Percentiles rank a stretch among this genome's conserved stretches.
Conservation (phyloP, 2,113 vertebrate species). For the Esox niger region DNA sequence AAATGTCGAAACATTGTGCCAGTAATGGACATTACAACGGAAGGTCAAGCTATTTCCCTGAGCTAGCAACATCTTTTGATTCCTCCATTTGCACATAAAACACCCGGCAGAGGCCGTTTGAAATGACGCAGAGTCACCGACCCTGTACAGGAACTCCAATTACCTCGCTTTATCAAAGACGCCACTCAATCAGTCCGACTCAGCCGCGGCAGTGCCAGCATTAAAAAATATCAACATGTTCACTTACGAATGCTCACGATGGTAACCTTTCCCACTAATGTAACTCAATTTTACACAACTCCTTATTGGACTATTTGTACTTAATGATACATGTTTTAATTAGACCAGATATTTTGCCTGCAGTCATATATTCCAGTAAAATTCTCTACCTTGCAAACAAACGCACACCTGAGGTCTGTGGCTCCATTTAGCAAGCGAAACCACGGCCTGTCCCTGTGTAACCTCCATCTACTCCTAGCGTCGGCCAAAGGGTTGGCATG, state of each 20-base stretch:
- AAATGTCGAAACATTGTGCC: background rate
- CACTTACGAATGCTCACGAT: background rate
- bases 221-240: slow-evolving; percentile 2
- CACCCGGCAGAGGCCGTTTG: background rate
- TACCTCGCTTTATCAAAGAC: slow-evolving; percentile 1
- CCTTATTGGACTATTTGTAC: slow-evolving; percentile 2
- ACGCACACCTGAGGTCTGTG: background rate
- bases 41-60: slow-evolving; percentile 15
- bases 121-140: background rate
- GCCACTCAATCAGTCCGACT: background rate
- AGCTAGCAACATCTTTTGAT: background rate
- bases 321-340: slow-evolving; percentile 16
- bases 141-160: slow-evolving; percentile 5
- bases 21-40: background rate
- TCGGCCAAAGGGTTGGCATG: slow-evolving; percentile 19
- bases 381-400: background rate
- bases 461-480: slow-evolving; percentile 9
- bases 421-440: slow-evolving; percentile 4
- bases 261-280: background rate
- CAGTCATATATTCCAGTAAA: slow-evolving; percentile 6
- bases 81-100: slow-evolving; percentile 10
- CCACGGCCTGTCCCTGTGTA: slow-evolving; percentile 4
- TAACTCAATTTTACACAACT: slow-evolving; percentile 22
- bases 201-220: background rate
- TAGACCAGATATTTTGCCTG: slow-evolving; percentile 1